Evolutionary conservation across 92 coral and sea anemone species (phyloP), one percentile per base, ranked within the genome.

Genomic region (Epizoanthus illoricatus): DNA sequence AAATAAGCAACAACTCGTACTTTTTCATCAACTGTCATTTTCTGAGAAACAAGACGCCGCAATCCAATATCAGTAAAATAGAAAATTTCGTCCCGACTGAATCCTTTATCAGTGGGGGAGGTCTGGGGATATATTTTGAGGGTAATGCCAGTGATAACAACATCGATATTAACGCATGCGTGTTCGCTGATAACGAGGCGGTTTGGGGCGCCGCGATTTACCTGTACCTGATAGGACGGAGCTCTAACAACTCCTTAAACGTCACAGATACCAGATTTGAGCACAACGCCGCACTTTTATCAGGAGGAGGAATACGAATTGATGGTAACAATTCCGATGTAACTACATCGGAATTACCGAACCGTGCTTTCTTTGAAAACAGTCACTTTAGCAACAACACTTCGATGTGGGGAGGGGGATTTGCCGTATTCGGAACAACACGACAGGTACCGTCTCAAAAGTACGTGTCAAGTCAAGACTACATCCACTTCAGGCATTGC

Each of bases 161-260:
- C 20, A 57, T 94, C 76, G 39, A 65, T 6, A 80, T 94, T 56
- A 69, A 81, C 9, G 71, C 87, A 9, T 73, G 79, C 79, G 17
- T 20, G 24, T 94, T 94, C 75, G 58, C 20, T 13, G 83, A 81
- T 58, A 94, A 94, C 71, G 52, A 36, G 5, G 98, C 98, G 6
- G 85, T 80, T 11, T 92, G 97, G 94, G 98, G 98, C 47, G 98
- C 97, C 42, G 98, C 91, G 3, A 62, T 92, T 65, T 90, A 89
- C 36, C 81, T 81, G 15, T 81, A 81, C n/a, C 71, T 87, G 59
- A 57, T 60, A 36, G 80, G 83, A 73, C 47, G 40, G 10, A 84
- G 89, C 19, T 76, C 79, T 60, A 43, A 70, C 19, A 92, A 92
- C 71, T 16, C 6, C 2, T 9, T 92, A 9, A 39, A 15, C 39